Evolutionary conservation across 2,113 vertebrate genomes (phyloP).

Genomic region (Sander vitreus): DNA sequence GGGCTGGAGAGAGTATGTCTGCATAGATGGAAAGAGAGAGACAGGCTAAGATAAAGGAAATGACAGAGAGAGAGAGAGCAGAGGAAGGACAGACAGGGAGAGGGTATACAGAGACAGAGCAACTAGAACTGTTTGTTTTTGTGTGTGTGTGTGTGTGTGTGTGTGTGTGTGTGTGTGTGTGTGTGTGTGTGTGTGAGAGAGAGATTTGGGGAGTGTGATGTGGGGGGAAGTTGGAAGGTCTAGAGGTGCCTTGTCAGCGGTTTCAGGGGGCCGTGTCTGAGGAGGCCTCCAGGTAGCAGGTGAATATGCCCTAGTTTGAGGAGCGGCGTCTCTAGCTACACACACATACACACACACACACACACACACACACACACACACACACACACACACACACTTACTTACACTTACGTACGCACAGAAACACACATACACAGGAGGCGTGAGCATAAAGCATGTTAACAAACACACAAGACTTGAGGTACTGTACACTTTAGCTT

Average conservation of each 20-base stretch:
- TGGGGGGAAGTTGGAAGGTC: constrained; percentile 31
- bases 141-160: constrained; percentile 15
- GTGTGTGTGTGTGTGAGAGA: constrained; percentile 5
- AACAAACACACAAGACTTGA: not conserved
- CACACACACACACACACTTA: not conserved
- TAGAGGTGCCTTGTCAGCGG: constrained; percentile 65
- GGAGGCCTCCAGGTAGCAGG: constrained; percentile 73
- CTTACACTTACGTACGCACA: not conserved
- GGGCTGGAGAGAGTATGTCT: not conserved
- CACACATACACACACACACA: constrained; percentile 2
- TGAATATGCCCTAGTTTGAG: constrained; percentile 66
- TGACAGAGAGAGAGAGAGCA: constrained; percentile 45
- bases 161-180: constrained; percentile 22
- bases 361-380: no score
- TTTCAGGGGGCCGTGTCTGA: constrained; percentile 66
- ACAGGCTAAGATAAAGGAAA: constrained; percentile 50
- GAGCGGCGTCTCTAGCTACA: constrained; percentile 27
- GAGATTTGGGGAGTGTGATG: not conserved
- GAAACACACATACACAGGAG: constrained; percentile 7
- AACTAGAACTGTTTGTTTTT: constrained; percentile 6
- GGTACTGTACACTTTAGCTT: not conserved
- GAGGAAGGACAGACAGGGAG: constrained; percentile 51
- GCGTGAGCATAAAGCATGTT: not conserved
- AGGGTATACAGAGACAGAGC: constrained; percentile 34
- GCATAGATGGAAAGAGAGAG: constrained; percentile 20